Conservation (phyloP, 1,140 invertebrate species). For the Pseudobourletiella spinata region DNA sequence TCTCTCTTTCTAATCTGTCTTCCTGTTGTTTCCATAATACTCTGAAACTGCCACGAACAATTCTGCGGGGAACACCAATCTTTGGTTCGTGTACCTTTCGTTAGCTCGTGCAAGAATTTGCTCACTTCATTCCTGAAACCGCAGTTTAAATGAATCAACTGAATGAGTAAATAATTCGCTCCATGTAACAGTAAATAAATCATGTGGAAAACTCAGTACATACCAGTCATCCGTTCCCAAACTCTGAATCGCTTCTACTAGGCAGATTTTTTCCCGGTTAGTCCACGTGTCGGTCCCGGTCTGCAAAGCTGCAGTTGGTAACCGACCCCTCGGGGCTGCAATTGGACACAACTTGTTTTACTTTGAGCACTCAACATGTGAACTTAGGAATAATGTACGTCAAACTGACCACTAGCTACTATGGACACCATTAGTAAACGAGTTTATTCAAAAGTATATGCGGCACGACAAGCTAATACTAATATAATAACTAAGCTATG, state of each 20-base stretch:
- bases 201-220: neutral
- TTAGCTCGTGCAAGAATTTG: constrained; percentile 57
- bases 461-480: too few species aligned
- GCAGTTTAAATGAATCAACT: constrained; percentile 4
- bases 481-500: too few species aligned
- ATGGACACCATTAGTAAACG: too few species aligned
- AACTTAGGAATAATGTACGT: too few species aligned
- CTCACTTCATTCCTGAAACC: constrained; percentile 70
- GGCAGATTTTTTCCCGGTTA: neutral
- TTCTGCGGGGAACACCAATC: constrained; percentile 91
- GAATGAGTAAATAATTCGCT: neutral
- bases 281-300: neutral
- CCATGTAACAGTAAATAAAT: neutral
- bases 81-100: constrained; percentile 60
- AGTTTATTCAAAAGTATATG: too few species aligned
- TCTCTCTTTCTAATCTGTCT: constrained; percentile 69
- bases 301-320: neutral
- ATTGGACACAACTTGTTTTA: too few species aligned
- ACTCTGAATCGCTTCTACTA: neutral
- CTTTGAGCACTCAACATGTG: too few species aligned
- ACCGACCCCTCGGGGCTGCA: neutral
- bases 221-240: neutral
- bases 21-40: constrained; percentile 71
- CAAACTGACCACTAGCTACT: too few species aligned
- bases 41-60: constrained; percentile 80